Evolutionary conservation across 2,797 vertebrate genomes (phyloP).

Genomic region (Scolopax rusticola): DNA sequence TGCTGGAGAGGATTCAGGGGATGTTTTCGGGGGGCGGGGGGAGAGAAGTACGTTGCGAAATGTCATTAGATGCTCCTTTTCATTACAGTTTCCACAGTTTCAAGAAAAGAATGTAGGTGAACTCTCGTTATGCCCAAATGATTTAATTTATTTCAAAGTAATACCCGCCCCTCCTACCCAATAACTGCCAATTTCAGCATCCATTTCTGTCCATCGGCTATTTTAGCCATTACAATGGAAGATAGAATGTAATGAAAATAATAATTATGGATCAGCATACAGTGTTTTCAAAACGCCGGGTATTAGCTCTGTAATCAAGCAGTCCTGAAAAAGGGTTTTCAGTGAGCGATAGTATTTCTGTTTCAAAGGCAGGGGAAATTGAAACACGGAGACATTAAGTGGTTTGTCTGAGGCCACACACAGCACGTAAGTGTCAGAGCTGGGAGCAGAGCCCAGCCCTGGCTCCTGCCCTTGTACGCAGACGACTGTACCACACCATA

Average conservation of each 20-base stretch:
- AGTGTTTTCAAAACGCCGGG: neutral
- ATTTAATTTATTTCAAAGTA: constrained; percentile 9
- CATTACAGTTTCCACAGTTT: neutral
- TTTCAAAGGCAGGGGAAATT: constrained; percentile 57
- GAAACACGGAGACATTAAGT: constrained; percentile 55
- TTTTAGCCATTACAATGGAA: constrained; percentile 17
- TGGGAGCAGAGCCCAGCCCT: constrained; percentile 68
- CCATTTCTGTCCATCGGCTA: constrained; percentile 16
- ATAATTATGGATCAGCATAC: neutral
- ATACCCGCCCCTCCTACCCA: neutral
- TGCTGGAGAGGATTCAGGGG: neutral
- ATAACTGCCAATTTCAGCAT: constrained; percentile 8
- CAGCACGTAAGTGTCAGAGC: constrained; percentile 63
- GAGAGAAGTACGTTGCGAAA: neutral
- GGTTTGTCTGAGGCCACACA: constrained; percentile 73
- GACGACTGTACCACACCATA: constrained; percentile 30
- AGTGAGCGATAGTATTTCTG: constrained; percentile 29
- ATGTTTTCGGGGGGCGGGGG: neutral
- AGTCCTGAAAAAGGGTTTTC: neutral
- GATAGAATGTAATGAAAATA: neutral
- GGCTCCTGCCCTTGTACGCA: constrained; percentile 44
- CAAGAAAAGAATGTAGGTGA: neutral
- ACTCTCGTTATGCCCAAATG: neutral
- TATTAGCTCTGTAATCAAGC: constrained; percentile 55
- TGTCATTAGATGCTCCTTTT: neutral